These are phyloP conservation scores for Danio choprae DNA, from an alignment of 2,797 vertebrate genomes.

Conservation along the genomic window DNA sequence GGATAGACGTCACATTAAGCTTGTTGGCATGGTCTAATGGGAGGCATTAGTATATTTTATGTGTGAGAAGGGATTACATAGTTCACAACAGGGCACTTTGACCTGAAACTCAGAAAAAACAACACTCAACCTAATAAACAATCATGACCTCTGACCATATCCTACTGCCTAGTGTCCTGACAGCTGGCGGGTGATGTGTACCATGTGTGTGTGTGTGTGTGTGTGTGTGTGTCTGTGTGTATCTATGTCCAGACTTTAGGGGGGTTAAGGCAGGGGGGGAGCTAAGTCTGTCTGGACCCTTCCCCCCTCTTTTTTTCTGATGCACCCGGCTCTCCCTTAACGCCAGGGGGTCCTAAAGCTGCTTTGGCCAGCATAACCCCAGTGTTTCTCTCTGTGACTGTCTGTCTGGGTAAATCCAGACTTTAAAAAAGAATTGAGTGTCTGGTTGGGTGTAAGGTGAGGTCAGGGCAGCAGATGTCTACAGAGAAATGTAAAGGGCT, in stretches of 20 bases:
- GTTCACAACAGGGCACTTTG: constrained; percentile 28
- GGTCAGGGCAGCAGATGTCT: constrained; percentile 16
- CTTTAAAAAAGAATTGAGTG: not conserved
- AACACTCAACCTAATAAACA: constrained; percentile 47
- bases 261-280: constrained; percentile 42
- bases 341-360: constrained; percentile 55
- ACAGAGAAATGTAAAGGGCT: constrained; percentile 11
- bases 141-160: constrained; percentile 50
- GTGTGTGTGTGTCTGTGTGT: constrained; percentile 30
- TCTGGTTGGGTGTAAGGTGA: constrained; percentile 13
- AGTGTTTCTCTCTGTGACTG: constrained; percentile 6
- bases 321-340: constrained; percentile 47
- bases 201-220: constrained; percentile 34
- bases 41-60: constrained; percentile 28
- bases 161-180: constrained; percentile 42
- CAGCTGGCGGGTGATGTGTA: constrained; percentile 38
- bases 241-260: constrained; percentile 43
- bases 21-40: constrained; percentile 15
- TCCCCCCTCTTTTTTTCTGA: constrained; percentile 48
- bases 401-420: constrained; percentile 8
- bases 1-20: constrained; percentile 7
- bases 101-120: constrained; percentile 46
- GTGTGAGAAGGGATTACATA: constrained; percentile 25
- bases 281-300: constrained; percentile 61
- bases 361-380: constrained; percentile 44